Evolutionary conservation across 2,113 vertebrate species (phyloP), one percentile per base, ranked within the genome.

Genomic region (Sylvilagus bachmani): DNA sequence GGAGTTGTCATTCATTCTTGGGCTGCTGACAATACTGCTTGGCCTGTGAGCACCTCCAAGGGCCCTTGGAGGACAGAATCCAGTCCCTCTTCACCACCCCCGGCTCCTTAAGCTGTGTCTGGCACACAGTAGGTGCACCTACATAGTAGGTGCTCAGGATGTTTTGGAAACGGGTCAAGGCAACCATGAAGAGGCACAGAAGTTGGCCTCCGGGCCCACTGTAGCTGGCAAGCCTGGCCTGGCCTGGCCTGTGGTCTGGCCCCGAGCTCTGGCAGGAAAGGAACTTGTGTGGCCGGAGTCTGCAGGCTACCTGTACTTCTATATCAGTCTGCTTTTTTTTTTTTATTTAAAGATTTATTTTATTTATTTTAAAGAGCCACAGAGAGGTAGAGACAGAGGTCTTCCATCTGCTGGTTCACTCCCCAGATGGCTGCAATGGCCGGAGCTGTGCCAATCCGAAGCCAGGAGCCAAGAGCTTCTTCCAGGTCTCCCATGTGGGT

Each of bases 201-300:
- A 19, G 27, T 9, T 24, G 0, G 31, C 64, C 19, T 38, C 2
- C 14, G 29, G 64, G 67, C 73, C 29, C 17, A 75, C 62, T 62
- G 31, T 25, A 24, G 70, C 19, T 13, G 49, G 31, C 3, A 61
- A 82, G 77, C 25, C 36, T 2, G 16, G 14, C 61, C 29, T 0
- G 70, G 61, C 90, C 69, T 27, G 6, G 21, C 44, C 44, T 44
- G 44, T 44, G 44, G 44, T 44, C 44, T 44, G 44, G 44, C 44
- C 44, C 44, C 44, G 8, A 44, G 44, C 44, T 44, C 8, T 6
- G n/a, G 10, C 61, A 29, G 69, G 61, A 29, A 24, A 71, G 10
- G 22, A 21, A 6, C n/a, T 44, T 25, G 4, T 0, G 0, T 36
- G n/a, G 29, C 44, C 44, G 55, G 27, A 2, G 3, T 27, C 38